Percentiles rank a stretch among this genome's conserved stretches.
These are phyloP conservation scores for Cuculus canorus DNA, from an alignment of 2,797 vertebrate species.

Conservation along the genomic window DNA sequence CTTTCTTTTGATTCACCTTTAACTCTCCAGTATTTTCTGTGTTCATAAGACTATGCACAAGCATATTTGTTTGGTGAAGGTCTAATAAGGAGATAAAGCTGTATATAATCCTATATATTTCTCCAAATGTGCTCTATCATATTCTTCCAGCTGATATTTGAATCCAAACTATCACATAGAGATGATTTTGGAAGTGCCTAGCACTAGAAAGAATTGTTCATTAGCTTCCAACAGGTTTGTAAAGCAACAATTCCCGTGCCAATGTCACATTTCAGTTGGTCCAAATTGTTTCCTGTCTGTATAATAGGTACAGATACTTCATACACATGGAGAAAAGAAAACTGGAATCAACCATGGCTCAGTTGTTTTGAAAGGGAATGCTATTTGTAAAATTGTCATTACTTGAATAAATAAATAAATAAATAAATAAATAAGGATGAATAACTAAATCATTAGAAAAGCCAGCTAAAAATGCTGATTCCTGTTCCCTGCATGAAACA, in stretches of 20 bases:
- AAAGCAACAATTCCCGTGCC: background rate
- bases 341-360: background rate
- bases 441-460: background rate
- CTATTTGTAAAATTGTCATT: background rate
- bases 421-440: background rate
- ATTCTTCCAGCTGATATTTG: background rate
- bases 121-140: background rate
- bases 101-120: background rate
- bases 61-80: background rate
- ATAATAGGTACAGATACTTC: background rate
- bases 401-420: background rate
- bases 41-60: background rate
- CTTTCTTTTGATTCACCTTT: background rate
- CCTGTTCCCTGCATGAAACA: background rate
- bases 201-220: background rate
- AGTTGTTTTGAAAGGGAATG: background rate
- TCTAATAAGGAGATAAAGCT: background rate
- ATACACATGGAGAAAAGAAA: background rate
- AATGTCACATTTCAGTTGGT: background rate
- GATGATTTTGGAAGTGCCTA: background rate
- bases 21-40: background rate
- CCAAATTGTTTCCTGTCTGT: background rate
- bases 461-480: background rate
- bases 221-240: background rate
- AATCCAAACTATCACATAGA: background rate